phyloP scores from a whole-genome alignment of 2,113 vertebrate genomes.

The Bos javanicus region DNA sequence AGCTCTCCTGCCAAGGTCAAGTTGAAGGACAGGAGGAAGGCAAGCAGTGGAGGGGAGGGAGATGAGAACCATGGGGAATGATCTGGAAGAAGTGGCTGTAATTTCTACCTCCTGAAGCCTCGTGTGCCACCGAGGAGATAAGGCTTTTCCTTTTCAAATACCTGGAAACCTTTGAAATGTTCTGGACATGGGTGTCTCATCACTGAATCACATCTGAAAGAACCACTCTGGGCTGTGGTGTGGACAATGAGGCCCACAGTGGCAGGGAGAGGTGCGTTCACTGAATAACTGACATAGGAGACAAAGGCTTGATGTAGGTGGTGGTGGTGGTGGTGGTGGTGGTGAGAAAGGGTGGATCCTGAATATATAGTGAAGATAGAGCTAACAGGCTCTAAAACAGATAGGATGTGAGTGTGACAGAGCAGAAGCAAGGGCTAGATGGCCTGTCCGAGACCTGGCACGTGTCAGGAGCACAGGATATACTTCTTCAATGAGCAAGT shows the following conservation, averaged over 20 bases:
- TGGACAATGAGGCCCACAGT: too few species aligned
- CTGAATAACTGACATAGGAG: too few species aligned
- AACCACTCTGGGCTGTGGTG: neutral
- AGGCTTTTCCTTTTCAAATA: neutral
- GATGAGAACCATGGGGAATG: neutral
- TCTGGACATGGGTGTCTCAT: neutral
- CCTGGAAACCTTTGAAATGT: neutral
- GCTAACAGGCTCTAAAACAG: too few species aligned
- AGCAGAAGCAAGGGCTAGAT: rapidly evolving
- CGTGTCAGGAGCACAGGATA: rapidly evolving
- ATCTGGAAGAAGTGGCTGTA: neutral
- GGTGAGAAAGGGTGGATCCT: neutral
- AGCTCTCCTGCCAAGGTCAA: neutral
- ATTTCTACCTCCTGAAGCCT: rapidly evolving
- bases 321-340: neutral
- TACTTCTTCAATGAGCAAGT: neutral
- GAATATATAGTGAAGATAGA: neutral
- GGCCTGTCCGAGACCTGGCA: rapidly evolving
- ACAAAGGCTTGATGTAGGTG: rapidly evolving
- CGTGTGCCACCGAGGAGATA: neutral
- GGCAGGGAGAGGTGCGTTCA: neutral
- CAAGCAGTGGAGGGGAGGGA: too few species aligned
- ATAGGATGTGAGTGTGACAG: neutral
- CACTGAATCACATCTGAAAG: neutral
- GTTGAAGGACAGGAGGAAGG: neutral